These are phyloP conservation scores for Callyntrura sp. DNA, from an alignment of 2,888 invertebrate species.

Conservation along the genomic window DNA sequence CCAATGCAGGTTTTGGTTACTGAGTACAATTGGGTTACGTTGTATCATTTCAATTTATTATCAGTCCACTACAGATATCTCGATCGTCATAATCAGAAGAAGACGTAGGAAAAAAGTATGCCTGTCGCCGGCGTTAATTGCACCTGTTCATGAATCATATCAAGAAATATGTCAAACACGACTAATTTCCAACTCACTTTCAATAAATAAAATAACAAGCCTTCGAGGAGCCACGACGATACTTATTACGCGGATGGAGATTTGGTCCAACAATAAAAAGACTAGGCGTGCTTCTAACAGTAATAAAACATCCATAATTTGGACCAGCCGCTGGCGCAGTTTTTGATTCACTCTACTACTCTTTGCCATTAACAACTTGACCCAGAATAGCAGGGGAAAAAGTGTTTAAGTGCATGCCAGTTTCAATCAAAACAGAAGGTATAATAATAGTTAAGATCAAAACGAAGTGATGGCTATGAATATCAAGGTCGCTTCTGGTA, in stretches of 20 bases:
- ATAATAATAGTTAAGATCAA: conserved; percentile 17
- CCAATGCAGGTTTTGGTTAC: not conserved
- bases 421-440: conserved; percentile 8
- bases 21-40: conserved; percentile 18
- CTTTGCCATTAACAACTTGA: conserved; percentile 43
- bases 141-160: conserved; percentile 73
- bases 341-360: not conserved
- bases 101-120: conserved; percentile 58
- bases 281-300: not conserved
- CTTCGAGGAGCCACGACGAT: too few species aligned
- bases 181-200: conserved; percentile 66
- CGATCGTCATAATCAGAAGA: not conserved
- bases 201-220: conserved; percentile 4
- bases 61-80: not conserved
- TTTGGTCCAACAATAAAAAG: not conserved
- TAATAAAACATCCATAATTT: not conserved
- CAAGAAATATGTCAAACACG: conserved; percentile 52
- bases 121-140: conserved; percentile 76
- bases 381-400: conserved; percentile 1
- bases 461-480: conserved; percentile 14
- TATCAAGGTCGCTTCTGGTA: conserved; percentile 35
- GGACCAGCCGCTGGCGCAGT: not conserved
- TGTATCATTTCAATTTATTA: conserved; percentile 43
- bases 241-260: not conserved
- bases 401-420: conserved; percentile 32